Percentiles rank a stretch among this genome's conserved stretches.
Conservation (phyloP, 2,888 invertebrate species). For the Punctoribates punctum region DNA sequence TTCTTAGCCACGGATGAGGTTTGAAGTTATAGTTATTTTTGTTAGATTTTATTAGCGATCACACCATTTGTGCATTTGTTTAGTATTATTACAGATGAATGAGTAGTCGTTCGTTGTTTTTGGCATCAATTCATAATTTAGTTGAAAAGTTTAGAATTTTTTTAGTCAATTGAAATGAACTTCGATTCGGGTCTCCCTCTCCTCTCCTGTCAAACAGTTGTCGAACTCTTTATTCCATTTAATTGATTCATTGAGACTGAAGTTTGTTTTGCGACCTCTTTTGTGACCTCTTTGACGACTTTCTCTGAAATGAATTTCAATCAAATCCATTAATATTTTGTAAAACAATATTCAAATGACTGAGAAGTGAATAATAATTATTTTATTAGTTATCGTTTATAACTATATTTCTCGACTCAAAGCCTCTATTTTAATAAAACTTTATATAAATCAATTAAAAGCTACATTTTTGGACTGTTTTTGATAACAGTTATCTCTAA, state of each 20-base stretch:
- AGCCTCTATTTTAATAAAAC: too few relatives aligned
- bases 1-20: background rate
- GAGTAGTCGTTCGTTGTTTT: constrained; percentile 1
- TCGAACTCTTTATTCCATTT: background rate
- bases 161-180: background rate
- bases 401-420: too few relatives aligned
- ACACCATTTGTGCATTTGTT: constrained; percentile 12
- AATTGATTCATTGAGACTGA: background rate
- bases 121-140: background rate
- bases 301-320: background rate
- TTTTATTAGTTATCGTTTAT: too few relatives aligned
- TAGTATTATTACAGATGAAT: background rate
- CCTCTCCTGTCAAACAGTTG: background rate
- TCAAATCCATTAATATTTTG: background rate
- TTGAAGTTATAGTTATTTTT: background rate
- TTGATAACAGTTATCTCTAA: too few relatives aligned
- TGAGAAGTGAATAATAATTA: too few relatives aligned
- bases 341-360: too few relatives aligned
- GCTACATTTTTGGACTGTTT: too few relatives aligned
- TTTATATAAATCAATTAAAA: too few relatives aligned
- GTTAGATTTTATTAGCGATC: background rate
- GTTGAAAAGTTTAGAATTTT: background rate
- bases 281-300: constrained; percentile 15
- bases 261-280: background rate
- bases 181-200: background rate